Percentiles rank a stretch among this genome's conserved stretches.
Conservation (phyloP, 2,797 vertebrate species). For the Anguilla pacifica region DNA sequence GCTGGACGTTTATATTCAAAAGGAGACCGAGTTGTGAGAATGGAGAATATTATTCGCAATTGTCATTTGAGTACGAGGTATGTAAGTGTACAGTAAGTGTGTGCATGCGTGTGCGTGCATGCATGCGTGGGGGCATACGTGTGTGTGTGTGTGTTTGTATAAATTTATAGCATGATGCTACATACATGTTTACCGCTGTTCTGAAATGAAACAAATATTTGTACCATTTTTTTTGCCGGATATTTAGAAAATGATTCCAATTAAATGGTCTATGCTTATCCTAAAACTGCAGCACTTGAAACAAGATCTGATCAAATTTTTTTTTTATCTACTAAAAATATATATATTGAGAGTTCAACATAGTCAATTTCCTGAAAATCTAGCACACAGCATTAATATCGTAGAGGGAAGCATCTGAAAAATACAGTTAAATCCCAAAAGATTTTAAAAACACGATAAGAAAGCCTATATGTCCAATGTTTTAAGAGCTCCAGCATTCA, state of each 20-base stretch:
- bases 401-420: not conserved
- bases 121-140: not conserved
- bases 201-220: not conserved
- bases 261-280: not conserved
- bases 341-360: not conserved
- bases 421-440: slow-evolving; percentile 10
- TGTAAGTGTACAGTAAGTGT: not conserved
- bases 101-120: not conserved
- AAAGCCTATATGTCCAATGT: not conserved
- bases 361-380: not conserved
- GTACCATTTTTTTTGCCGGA: not conserved
- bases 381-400: not conserved
- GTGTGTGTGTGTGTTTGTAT: not conserved
- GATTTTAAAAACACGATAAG: not conserved
- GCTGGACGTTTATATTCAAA: not conserved
- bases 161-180: not conserved
- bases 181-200: not conserved
- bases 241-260: slow-evolving; percentile 8
- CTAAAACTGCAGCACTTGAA: not conserved
- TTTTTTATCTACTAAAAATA: not conserved
- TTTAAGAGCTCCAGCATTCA: slow-evolving; percentile 38
- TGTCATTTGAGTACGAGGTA: not conserved
- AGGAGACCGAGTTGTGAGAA: not conserved
- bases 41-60: not conserved
- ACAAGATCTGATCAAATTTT: not conserved